Evolutionary conservation across 2,888 invertebrate species (phyloP).

Genomic region (Salticus scenicus): DNA sequence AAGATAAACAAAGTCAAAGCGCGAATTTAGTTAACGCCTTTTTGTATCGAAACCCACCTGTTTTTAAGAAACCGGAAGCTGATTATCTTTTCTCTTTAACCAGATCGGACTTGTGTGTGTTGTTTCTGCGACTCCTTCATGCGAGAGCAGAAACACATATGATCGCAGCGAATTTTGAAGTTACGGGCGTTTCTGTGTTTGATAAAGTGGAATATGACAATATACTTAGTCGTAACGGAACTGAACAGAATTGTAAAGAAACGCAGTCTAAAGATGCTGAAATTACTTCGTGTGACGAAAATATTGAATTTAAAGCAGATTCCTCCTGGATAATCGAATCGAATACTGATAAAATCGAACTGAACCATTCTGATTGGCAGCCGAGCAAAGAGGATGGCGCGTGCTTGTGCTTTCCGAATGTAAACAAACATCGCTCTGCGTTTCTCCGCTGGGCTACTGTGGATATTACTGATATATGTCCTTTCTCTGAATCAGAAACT

Average conservation of each 20-base stretch:
- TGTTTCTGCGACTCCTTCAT: constrained; percentile 31
- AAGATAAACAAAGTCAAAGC: constrained; percentile 46
- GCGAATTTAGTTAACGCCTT: constrained; percentile 50
- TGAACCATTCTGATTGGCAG: neutral
- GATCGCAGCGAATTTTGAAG: constrained; percentile 38
- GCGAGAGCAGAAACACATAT: constrained; percentile 30
- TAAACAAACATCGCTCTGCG: neutral
- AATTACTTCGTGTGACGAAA: neutral
- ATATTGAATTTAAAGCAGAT: neutral
- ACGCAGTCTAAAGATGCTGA: constrained; percentile 31
- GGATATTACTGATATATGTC: neutral
- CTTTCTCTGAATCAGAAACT: neutral
- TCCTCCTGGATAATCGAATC: constrained; percentile 28
- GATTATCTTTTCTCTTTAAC: constrained; percentile 41
- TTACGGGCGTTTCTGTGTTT: constrained; percentile 6
- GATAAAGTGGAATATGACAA: constrained; percentile 47
- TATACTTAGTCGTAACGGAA: constrained; percentile 12
- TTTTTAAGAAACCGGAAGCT: constrained; percentile 58
- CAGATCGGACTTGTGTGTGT: constrained; percentile 47
- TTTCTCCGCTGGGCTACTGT: neutral
- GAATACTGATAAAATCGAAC: neutral
- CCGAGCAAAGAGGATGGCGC: no score
- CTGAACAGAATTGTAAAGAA: constrained; percentile 16
- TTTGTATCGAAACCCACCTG: constrained; percentile 61
- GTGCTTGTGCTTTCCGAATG: constrained; percentile 5